These are phyloP conservation scores for Paedocypris micromegethes DNA, from an alignment of 2,797 vertebrate genomes.

Conservation along the genomic window DNA sequence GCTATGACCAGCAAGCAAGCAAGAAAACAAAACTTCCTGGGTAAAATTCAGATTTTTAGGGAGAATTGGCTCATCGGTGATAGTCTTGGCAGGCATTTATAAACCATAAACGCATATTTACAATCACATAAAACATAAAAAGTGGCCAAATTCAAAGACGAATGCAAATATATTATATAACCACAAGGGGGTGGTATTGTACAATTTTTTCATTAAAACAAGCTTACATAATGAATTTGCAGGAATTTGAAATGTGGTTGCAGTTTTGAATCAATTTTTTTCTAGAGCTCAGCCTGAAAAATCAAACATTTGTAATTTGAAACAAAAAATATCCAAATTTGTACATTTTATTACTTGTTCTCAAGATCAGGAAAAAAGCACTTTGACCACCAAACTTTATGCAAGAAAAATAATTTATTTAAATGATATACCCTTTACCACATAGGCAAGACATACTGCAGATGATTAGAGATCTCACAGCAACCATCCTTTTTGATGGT, in stretches of 20 bases:
- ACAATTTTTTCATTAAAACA: slow-evolving; percentile 10
- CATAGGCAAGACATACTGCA: slow-evolving; percentile 59
- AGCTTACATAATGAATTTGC: slow-evolving; percentile 32
- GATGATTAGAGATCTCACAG: slow-evolving; percentile 63
- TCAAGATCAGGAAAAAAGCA: slow-evolving; percentile 1
- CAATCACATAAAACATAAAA: not conserved
- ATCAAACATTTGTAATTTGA: no score
- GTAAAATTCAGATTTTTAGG: no score
- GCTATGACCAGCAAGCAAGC: no score
- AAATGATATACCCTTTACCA: slow-evolving; percentile 72
- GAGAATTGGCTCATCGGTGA: no score
- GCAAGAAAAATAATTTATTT: slow-evolving; percentile 84
- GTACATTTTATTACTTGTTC: no score
- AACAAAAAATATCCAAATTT: no score
- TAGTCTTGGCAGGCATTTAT: no score
- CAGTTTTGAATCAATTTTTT: not conserved
- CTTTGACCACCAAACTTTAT: slow-evolving; percentile 49
- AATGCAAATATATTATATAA: not conserved
- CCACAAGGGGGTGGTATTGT: slow-evolving; percentile 47
- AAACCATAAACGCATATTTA: no score
- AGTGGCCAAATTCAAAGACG: not conserved
- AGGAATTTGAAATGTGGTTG: no score
- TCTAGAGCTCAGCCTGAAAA: no score
- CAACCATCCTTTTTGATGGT: slow-evolving; percentile 56
- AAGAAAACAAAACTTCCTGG: no score